Conservation (phyloP, 2,888 invertebrate genomes). For the Dasypolia templi region DNA sequence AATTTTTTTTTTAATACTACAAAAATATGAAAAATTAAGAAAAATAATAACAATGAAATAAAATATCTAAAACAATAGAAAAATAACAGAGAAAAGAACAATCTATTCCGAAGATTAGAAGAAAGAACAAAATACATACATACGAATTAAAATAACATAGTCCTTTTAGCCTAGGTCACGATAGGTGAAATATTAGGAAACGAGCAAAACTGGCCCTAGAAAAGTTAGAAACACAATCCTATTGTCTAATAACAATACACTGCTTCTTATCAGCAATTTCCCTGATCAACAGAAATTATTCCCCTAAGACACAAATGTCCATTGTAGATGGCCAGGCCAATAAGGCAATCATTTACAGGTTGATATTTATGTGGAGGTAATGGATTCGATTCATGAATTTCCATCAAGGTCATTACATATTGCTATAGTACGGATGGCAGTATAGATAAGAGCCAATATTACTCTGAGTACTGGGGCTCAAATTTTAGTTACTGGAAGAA, state of each 20-base stretch:
- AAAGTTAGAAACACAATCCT: background rate
- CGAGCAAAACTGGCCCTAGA: background rate
- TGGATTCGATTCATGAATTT: slow-evolving; percentile 40
- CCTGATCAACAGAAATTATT: slow-evolving; percentile 17
- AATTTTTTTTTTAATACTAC: background rate
- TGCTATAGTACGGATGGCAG: slow-evolving; percentile 6
- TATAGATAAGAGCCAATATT: slow-evolving; percentile 2
- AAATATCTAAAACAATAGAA: background rate
- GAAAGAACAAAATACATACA: background rate
- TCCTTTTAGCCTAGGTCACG: background rate
- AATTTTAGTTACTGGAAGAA: background rate
- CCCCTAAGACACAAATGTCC: slow-evolving; percentile 18
- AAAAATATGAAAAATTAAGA: background rate
- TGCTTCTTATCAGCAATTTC: slow-evolving; percentile 20
- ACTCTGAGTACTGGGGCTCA: background rate
- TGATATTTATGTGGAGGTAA: slow-evolving; percentile 29
- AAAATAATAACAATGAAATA: background rate
- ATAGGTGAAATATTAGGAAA: background rate
- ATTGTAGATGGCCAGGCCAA: slow-evolving; percentile 42
- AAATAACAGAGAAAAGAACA: background rate
- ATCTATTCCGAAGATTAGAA: background rate
- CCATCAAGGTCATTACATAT: slow-evolving; percentile 14
- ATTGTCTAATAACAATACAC: background rate
- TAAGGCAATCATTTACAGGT: slow-evolving; percentile 32
- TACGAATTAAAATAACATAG: background rate